Conservation (phyloP, 2,113 vertebrate genomes). For the Forbesichthys agassizii region DNA sequence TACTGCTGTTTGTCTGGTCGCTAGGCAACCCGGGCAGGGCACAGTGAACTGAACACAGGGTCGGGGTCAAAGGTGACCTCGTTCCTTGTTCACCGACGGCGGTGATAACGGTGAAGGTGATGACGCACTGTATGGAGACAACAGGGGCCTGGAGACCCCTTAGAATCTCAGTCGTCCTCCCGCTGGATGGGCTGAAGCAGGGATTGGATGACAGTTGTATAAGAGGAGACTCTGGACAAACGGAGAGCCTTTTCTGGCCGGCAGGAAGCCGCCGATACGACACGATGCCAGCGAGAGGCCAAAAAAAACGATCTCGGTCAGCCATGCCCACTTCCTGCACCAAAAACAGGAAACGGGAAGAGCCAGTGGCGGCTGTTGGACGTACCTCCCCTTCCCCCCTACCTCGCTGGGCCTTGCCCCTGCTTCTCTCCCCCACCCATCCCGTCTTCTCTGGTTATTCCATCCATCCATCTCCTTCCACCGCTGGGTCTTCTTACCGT, state of each 20-base stretch:
- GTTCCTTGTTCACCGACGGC: conserved; percentile 39
- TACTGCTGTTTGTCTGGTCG: conserved; percentile 66
- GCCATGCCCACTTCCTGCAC: conserved; percentile 48
- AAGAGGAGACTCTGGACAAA: conserved; percentile 14
- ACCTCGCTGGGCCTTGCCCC: conserved; percentile 56
- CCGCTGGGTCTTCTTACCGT: conserved; percentile 28
- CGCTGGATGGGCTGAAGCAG: conserved; percentile 54
- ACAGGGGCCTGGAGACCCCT: conserved; percentile 37
- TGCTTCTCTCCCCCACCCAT: conserved; percentile 44
- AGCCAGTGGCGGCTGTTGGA: conserved; percentile 47
- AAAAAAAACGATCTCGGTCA: conserved; percentile 36
- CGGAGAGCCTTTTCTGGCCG: conserved; percentile 11
- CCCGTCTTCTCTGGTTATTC: conserved; percentile 47
- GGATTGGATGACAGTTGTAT: conserved; percentile 44
- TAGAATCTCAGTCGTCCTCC: conserved; percentile 62
- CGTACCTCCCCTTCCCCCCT: conserved; percentile 53
- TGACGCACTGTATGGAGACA: conserved; percentile 71
- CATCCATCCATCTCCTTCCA: conserved; percentile 33
- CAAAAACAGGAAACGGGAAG: conserved; percentile 51
- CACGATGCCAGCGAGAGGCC: conserved; percentile 38
- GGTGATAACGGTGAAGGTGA: conserved; percentile 18
- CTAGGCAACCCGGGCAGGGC: conserved; percentile 57
- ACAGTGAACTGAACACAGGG: conserved; percentile 47
- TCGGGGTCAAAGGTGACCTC: conserved; percentile 47
- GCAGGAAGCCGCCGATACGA: conserved; percentile 42